These are phyloP conservation scores for Chrysopa pallens DNA, from an alignment of 1,140 invertebrate species.

Conservation along the genomic window DNA sequence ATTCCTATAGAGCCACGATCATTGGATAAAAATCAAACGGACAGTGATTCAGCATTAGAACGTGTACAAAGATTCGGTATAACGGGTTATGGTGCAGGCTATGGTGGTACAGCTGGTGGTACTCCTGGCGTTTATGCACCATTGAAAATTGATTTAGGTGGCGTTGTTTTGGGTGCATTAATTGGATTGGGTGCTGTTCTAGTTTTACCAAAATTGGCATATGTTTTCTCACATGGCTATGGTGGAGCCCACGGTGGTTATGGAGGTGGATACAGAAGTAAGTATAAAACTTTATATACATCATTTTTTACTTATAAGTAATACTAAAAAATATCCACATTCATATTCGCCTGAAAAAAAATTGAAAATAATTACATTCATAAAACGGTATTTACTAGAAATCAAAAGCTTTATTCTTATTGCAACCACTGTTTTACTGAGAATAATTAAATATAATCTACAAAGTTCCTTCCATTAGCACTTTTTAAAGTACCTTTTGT, in stretches of 20 bases:
- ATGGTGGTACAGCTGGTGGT: constrained; percentile 25
- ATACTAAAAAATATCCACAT: too few relatives aligned
- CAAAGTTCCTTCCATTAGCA: too few relatives aligned
- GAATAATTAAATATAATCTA: too few relatives aligned
- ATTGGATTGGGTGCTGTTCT: constrained; percentile 61
- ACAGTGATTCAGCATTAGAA: constrained; percentile 6
- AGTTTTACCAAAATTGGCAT: constrained; percentile 56
- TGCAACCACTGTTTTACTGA: too few relatives aligned
- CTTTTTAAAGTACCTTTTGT: too few relatives aligned
- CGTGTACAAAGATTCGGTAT: constrained; percentile 9
- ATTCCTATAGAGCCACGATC: constrained; percentile 1
- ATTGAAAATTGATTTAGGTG: constrained; percentile 62
- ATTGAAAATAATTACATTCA: too few relatives aligned
- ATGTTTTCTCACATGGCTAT: constrained; percentile 46
- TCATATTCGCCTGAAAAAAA: too few relatives aligned
- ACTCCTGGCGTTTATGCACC: constrained; percentile 36
- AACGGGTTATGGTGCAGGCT: constrained; percentile 14
- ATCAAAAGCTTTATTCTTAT: too few relatives aligned
- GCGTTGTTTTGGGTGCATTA: constrained; percentile 57
- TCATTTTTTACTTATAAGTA: constrained; percentile 1
- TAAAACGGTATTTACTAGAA: too few relatives aligned
- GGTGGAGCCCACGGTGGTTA: constrained; percentile 34
- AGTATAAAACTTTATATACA: constrained; percentile 14
- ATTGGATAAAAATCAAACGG: constrained; percentile 4
- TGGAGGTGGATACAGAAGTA: constrained; percentile 32